Evolutionary conservation across 1,140 invertebrate species (phyloP), one percentile per base, ranked within the genome.

Genomic region (Popillia japonica): DNA sequence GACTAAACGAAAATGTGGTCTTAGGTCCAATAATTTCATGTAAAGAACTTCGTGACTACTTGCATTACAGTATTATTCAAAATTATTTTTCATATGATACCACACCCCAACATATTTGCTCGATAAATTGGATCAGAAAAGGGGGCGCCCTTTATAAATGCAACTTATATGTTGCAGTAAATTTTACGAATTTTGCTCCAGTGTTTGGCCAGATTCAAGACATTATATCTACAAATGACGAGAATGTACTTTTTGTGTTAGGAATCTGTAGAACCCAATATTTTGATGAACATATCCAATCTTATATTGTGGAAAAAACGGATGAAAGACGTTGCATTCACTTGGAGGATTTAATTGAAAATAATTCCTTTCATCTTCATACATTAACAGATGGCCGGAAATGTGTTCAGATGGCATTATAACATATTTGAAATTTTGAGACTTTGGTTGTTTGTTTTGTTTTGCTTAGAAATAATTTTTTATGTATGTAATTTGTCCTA

Each of bases 331-430:
- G n/a, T 48, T 48, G 44, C 44, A 17, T 48, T 48, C 44, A 48
- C 10, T 14, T 48, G 10, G 10, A 48, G 44, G 44, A 48, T 48
- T 48, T 48, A 48, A 48, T 48, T 48, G 44, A 48, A 48, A 48
- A 48, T 48, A 48, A 48, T 48, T 48, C 44, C 44, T 48, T 48
- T 48, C 44, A 48, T 17, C 44, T 48, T 48, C 44, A 48, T 48
- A 48, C 44, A 48, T 48, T 48, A 48, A 34, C 27, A 34, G 27
- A 34, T 34, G 27, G 27, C 27, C 27, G 27, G 27, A 34, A 34
- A 34, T 34, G 27, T 34, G 27, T 34, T 34, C 27, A 34, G 27
- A 34, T 34, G 27, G 27, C 27, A 34, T 34, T 34, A 34, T 34
- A 34, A 34, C 27, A 34, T 34, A 34, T 34, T 34, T 34, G 27